phyloP scores from a whole-genome alignment of 2,888 invertebrate species.

The Drosophila melanosoma region DNA sequence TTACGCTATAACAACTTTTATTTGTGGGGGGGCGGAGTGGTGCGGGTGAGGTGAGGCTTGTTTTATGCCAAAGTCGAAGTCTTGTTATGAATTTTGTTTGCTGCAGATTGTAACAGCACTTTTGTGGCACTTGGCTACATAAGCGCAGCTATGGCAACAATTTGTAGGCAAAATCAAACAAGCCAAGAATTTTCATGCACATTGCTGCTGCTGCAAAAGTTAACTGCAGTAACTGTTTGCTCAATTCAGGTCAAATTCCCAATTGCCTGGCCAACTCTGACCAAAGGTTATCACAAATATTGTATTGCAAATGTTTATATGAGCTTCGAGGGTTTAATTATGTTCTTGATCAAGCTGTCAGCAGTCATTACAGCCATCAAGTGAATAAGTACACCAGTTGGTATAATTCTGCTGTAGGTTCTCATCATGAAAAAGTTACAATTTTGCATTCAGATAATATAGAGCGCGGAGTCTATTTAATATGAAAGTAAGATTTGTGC shows the following conservation, averaged over 20 bases:
- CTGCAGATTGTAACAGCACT: constrained; percentile 69
- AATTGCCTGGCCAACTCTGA: constrained; percentile 6
- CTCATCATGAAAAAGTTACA: neutral
- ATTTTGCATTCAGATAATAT: neutral
- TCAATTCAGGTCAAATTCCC: constrained; percentile 54
- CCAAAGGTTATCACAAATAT: neutral
- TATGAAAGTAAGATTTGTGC: neutral
- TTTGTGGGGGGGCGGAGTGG: constrained; percentile 22
- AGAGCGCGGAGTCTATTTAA: neutral
- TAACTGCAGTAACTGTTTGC: constrained; percentile 54
- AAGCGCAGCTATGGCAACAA: constrained; percentile 65
- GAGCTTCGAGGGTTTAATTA: neutral
- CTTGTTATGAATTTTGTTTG: constrained; percentile 74
- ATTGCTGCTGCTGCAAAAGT: constrained; percentile 39
- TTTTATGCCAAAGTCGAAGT: constrained; percentile 19
- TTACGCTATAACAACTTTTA: constrained; percentile 69
- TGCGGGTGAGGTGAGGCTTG: neutral
- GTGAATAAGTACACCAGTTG: neutral
- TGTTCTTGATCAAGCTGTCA: neutral
- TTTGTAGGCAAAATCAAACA: constrained; percentile 59
- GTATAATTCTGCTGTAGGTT: neutral
- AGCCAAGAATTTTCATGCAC: constrained; percentile 38
- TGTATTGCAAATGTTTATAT: no score
- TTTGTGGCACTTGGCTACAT: constrained; percentile 70
- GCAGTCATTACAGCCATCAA: neutral